Evolutionary conservation across 2,888 invertebrate species (phyloP), one percentile per base, ranked within the genome.

Genomic region (Branchellion lobata): DNA sequence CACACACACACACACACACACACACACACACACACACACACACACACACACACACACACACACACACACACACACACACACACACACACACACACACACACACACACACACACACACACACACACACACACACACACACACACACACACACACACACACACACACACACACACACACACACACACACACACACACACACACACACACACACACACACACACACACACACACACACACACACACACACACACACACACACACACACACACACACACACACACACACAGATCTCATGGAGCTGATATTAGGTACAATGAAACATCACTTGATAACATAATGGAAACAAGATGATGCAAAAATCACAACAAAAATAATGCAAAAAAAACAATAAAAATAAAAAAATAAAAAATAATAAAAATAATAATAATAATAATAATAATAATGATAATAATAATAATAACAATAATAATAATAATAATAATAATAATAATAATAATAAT

Each of bases 261-360:
- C 71, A 71, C 71, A 71, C 71, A 71, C 71, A 71, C 31, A 71
- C 71, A 71, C 71, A 40, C 73, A 73, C 34, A 33, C n/a, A 73
- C 34, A 24, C 73, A 73, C 21, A 73, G 21, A 36, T 40, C 14
- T 5, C 40, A 8, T 40, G n/a, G n/a, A n/a, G n/a, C 8, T 8
- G 40, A 5, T 8, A 40, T 5, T 5, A 5, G 14, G 5, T 14
- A 40, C 8, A 40, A 40, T 8, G 40, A 40, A 40, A 40, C 5
- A 40, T 8, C 40, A 40, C 8, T 40, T 5, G 14, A 40, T 8
- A 40, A 40, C 5, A 40, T 40, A 40, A 40, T 8, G 14, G 14
- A 8, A 14, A 40, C 40, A 40, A 40, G 14, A 8, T 40, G 14
- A 8, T 40, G 40, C 5, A 40, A 40, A 40, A 40, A 40, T 14